Conservation (phyloP, 1,140 invertebrate genomes). For the Drosophila equinoxialis region DNA sequence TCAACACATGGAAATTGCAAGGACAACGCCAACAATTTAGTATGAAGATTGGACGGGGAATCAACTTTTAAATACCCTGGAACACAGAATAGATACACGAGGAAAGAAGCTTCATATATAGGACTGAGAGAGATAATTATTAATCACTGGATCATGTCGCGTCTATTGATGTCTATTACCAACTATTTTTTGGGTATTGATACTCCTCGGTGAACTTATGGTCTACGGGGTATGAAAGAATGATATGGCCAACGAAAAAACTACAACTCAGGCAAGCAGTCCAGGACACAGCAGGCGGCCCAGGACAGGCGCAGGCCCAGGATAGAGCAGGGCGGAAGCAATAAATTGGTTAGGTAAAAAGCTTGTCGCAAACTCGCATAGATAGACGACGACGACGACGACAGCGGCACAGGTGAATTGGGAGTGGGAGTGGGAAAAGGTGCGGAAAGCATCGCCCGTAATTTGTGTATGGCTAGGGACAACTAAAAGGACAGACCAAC, state of each 20-base stretch:
- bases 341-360: conserved; percentile 80
- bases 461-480: conserved; percentile 38
- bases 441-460: conserved; percentile 29
- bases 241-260: conserved; percentile 38
- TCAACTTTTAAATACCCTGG: background rate
- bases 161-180: too few relatives aligned
- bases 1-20: conserved; percentile 79
- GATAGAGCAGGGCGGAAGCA: conserved; percentile 58
- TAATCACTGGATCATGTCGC: too few relatives aligned
- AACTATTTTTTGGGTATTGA: background rate
- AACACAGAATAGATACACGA: background rate
- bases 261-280: conserved; percentile 34
- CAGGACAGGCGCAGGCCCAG: conserved; percentile 33
- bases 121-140: too few relatives aligned
- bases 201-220: background rate
- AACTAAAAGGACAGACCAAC: conserved; percentile 1
- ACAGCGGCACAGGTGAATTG: conserved; percentile 39
- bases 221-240: conserved; percentile 16
- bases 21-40: conserved; percentile 47
- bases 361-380: conserved; percentile 67
- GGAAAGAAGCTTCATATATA: too few relatives aligned
- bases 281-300: conserved; percentile 3
- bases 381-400: conserved; percentile 60
- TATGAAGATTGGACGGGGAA: background rate
- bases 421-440: background rate